Percentiles rank a stretch among this genome's conserved stretches.
Conservation (phyloP, 2,113 vertebrate genomes). For the Benitochromis conjunctus region DNA sequence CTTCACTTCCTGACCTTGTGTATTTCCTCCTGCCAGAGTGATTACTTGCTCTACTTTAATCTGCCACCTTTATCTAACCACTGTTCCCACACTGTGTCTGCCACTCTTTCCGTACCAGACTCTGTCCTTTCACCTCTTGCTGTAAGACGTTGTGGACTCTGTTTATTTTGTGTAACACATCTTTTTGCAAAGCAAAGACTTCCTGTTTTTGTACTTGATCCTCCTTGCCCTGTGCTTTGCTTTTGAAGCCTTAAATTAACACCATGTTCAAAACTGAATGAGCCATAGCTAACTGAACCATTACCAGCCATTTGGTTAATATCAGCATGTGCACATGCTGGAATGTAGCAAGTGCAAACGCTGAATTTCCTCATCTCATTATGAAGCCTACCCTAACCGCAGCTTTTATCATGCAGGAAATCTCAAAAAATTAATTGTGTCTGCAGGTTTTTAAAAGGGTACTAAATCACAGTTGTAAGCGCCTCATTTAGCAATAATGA, state of each 20-base stretch:
- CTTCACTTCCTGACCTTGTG: neutral
- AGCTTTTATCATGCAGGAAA: neutral
- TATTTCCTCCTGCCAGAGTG: neutral
- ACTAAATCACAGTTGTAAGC: neutral
- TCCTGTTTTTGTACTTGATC: neutral
- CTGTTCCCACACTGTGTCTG: neutral
- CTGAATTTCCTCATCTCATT: neutral
- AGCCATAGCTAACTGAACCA: neutral
- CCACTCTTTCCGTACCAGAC: neutral
- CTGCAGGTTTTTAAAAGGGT: neutral
- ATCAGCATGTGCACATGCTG: neutral
- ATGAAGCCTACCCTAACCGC: neutral
- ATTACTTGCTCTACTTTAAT: neutral
- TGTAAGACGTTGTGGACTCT: neutral
- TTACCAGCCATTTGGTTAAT: neutral
- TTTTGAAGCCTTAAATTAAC: neutral
- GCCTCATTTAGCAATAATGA: neutral
- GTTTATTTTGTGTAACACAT: neutral
- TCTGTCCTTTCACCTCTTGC: neutral
- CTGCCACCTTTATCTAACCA: neutral
- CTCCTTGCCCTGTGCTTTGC: too few species aligned
- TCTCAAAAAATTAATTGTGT: neutral
- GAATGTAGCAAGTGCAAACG: neutral
- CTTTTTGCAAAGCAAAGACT: neutral
- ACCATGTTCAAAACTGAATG: neutral